Conservation (phyloP, 2,888 invertebrate genomes). For the Drosophila subsilvestris region DNA sequence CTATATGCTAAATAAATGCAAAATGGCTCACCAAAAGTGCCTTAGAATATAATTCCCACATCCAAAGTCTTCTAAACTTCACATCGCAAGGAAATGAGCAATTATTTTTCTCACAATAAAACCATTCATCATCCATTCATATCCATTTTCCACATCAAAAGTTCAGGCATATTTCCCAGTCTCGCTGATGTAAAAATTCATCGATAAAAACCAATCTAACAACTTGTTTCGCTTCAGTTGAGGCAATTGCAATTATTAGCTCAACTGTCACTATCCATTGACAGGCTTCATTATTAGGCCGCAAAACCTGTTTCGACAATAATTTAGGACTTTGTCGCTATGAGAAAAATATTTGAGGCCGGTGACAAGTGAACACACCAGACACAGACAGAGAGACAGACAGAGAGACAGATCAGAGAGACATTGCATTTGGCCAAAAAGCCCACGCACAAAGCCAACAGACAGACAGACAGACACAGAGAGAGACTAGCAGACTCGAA, state of each 20-base stretch:
- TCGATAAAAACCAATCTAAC: constrained; percentile 3
- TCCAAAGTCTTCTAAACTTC: background rate
- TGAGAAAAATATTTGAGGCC: constrained; percentile 42
- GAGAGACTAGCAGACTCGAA: background rate
- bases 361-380: constrained; percentile 42
- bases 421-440: constrained; percentile 9
- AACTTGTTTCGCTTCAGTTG: constrained; percentile 8
- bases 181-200: background rate
- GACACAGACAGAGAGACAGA: constrained; percentile 8
- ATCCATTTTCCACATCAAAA: background rate
- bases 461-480: background rate
- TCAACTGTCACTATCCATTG: constrained; percentile 55
- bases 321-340: constrained; percentile 60
- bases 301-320: constrained; percentile 56
- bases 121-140: background rate
- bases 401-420: constrained; percentile 8
- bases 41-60: background rate
- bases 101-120: background rate
- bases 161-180: background rate
- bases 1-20: no score
- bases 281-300: constrained; percentile 65
- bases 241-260: constrained; percentile 59
- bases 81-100: background rate
- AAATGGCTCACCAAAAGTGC: background rate
- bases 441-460: constrained; percentile 25